Conservation (phyloP, 2,113 vertebrate genomes). For the Pitta sordida region DNA sequence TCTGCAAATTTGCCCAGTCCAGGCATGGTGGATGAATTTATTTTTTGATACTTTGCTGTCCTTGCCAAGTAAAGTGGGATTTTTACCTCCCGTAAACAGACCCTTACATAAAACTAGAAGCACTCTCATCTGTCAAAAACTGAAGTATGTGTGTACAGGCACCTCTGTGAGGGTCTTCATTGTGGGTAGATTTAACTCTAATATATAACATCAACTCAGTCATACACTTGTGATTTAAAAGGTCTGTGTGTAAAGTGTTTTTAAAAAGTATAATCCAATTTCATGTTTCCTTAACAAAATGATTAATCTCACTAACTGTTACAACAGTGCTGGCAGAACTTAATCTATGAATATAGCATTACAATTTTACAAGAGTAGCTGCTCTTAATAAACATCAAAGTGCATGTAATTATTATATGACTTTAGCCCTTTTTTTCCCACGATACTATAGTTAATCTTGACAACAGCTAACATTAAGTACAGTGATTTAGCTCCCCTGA, state of each 20-base stretch:
- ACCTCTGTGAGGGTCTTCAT: background rate
- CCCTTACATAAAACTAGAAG: background rate
- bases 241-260: background rate
- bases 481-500: constrained; percentile 11
- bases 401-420: constrained; percentile 36
- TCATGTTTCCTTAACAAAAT: constrained; percentile 21
- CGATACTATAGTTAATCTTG: background rate
- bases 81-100: background rate
- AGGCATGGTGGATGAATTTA: background rate
- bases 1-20: background rate
- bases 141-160: background rate
- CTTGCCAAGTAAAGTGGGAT: background rate
- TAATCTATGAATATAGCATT: constrained; percentile 37
- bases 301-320: constrained; percentile 46
- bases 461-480: background rate
- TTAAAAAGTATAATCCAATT: background rate
- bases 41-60: background rate
- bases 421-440: constrained; percentile 21
- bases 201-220: background rate
- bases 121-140: background rate
- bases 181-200: background rate
- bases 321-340: constrained; percentile 11
- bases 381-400: constrained; percentile 49
- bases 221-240: background rate
- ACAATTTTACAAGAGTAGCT: constrained; percentile 53